Base-by-base conservation (phyloP, 2,888 invertebrate genomes). In the Drosophila anomalipes region DNA sequence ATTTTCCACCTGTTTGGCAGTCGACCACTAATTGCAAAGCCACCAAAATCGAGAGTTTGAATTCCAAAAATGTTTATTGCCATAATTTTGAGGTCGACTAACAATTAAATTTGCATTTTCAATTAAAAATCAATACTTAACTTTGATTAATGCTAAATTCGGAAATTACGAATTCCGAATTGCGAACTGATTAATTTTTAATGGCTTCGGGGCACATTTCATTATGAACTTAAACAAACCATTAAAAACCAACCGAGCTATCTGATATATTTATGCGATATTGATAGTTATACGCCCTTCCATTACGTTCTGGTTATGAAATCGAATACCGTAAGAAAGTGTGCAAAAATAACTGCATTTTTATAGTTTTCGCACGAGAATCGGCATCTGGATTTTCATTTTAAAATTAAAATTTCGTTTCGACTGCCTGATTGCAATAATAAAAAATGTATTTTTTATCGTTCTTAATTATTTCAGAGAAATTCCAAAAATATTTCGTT, bases 21-120 rank as follows among this genome's bases (percentile, higher is more conserved):
- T 19, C 16, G 39, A 30, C 56, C 56, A 28, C 57, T n/a, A 39
- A 39, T 57, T 57, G 39, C 39, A 41, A n/a, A 28, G 39, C 57
- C 41, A 22, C 9, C 16, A 5, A 22, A 44, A 30, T 10, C 10
- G 12, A 32, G 10, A 12, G 22, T 44, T 58, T n/a, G 3, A 19
- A 32, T 32, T 44, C 19, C 1, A 30, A 58, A 58, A 16, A 19
- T 32, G 22, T 58, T 10, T 30, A 3, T 16, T 12, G 9, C n/a
- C n/a, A 57, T 7, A 16, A 51, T 12, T 22, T 52, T 61, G 35
- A n/a, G 19, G n/a, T 28, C 14, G 33, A 22, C 33, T 16, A 3
- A n/a, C 28, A 35, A 5, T 30, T 19, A 26, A 35, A 35, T 35
- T 33, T 10, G 26, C 28, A 47, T 28, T 19, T 41, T 14, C 6